Percentiles rank a stretch among this genome's conserved stretches.
Evolutionary conservation across 2,113 vertebrate genomes (phyloP).

Genomic region (Synodontis membranacea): DNA sequence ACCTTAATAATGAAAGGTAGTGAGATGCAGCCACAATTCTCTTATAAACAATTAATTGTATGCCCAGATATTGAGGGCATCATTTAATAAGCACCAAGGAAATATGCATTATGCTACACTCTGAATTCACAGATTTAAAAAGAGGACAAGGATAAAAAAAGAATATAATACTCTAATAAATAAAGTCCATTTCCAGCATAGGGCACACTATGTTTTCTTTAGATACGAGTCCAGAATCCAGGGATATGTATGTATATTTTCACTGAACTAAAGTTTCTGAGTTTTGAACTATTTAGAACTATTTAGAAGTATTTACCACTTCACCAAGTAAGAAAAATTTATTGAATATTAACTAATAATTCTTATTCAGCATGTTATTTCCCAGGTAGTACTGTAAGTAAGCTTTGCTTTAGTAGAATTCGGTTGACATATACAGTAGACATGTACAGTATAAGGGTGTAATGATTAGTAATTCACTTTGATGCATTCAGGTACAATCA

Average conservation of each 20-base stretch:
- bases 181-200: slow-evolving; percentile 23
- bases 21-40: slow-evolving; percentile 55
- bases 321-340: too few relatives aligned
- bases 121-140: slow-evolving; percentile 53
- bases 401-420: too few relatives aligned
- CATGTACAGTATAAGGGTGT: too few relatives aligned
- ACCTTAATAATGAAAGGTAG: slow-evolving; percentile 69
- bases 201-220: neutral
- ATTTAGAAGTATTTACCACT: too few relatives aligned
- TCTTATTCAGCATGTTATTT: too few relatives aligned
- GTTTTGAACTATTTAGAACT: too few relatives aligned
- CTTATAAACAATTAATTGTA: slow-evolving; percentile 74
- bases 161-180: slow-evolving; percentile 35
- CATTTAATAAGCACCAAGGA: slow-evolving; percentile 60
- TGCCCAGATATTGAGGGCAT: slow-evolving; percentile 67
- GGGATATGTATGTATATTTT: neutral
- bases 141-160: slow-evolving; percentile 55
- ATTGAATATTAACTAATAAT: too few relatives aligned
- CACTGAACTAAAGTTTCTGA: neutral
- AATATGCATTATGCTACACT: slow-evolving; percentile 63
- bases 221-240: neutral
- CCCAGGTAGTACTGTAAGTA: too few relatives aligned
- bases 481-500: too few relatives aligned
- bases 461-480: too few relatives aligned
- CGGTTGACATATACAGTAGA: too few relatives aligned